Percentiles rank a stretch among this genome's conserved stretches.
phyloP scores from a whole-genome alignment of 2,888 invertebrate genomes.

The Melanargia galathea region DNA sequence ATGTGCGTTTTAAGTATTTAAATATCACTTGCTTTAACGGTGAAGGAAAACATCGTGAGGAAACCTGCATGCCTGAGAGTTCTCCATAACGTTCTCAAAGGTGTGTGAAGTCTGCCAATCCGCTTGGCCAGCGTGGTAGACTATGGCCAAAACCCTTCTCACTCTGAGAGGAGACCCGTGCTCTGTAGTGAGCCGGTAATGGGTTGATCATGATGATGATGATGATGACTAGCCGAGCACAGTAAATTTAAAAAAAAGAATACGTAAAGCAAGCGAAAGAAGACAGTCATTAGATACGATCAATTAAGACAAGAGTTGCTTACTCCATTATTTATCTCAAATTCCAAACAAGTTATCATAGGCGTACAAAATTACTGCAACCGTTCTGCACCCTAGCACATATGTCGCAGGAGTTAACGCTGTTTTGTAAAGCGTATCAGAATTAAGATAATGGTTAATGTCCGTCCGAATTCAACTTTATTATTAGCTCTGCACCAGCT shows the following conservation, averaged over 20 bases:
- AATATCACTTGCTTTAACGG: too few relatives aligned
- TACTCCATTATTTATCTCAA: neutral
- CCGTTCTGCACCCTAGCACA: slow-evolving; percentile 53
- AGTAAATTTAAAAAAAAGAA: neutral
- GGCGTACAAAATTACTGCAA: slow-evolving; percentile 23
- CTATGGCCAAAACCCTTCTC: too few relatives aligned
- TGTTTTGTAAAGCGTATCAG: slow-evolving; percentile 78
- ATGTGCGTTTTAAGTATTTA: too few relatives aligned
- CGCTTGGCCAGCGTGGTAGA: too few relatives aligned
- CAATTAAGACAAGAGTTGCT: neutral
- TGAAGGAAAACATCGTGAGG: too few relatives aligned
- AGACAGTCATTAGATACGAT: too few relatives aligned
- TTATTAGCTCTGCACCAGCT: slow-evolving; percentile 70
- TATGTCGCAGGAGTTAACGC: slow-evolving; percentile 74
- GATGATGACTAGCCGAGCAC: neutral
- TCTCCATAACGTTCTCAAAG: too few relatives aligned
- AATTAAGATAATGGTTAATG: slow-evolving; percentile 80
- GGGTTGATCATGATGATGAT: too few relatives aligned
- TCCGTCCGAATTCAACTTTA: slow-evolving; percentile 73
- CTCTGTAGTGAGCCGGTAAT: too few relatives aligned
- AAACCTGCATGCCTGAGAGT: too few relatives aligned
- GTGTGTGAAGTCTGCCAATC: too few relatives aligned
- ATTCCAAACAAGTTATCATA: slow-evolving; percentile 11
- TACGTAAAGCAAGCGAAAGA: neutral
- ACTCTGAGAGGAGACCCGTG: too few relatives aligned